Conservation (phyloP, 2,888 invertebrate species). For the Pachydiplax longipennis region DNA sequence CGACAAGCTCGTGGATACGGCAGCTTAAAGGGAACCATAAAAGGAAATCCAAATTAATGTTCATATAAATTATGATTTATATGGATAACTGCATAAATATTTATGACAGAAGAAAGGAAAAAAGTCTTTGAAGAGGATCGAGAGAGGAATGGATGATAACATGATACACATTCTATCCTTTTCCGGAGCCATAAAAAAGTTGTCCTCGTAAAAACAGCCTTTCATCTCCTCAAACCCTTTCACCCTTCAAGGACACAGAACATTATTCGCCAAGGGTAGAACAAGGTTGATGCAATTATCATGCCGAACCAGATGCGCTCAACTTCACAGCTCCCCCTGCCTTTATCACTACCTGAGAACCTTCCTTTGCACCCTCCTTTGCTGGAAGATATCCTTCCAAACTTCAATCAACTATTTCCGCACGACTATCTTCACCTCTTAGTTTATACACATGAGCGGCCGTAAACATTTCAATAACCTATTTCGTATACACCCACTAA, state of each 20-base stretch:
- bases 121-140: background rate
- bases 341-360: background rate
- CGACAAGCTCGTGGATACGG: no score
- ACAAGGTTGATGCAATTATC: background rate
- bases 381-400: no score
- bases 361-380: background rate
- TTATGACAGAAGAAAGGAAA: background rate
- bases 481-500: background rate
- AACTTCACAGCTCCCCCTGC: background rate
- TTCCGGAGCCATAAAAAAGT: background rate
- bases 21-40: no score
- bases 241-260: background rate
- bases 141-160: background rate
- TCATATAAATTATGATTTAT: background rate
- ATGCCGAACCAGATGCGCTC: background rate
- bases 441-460: background rate
- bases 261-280: background rate
- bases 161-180: background rate
- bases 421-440: background rate
- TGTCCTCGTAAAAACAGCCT: background rate
- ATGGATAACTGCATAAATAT: background rate
- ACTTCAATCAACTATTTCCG: no score
- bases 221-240: background rate
- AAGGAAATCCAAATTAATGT: no score
- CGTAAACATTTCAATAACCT: background rate